Evolutionary conservation across 2,888 invertebrate species (phyloP).

Genomic region (Eupithecia inturbata): DNA sequence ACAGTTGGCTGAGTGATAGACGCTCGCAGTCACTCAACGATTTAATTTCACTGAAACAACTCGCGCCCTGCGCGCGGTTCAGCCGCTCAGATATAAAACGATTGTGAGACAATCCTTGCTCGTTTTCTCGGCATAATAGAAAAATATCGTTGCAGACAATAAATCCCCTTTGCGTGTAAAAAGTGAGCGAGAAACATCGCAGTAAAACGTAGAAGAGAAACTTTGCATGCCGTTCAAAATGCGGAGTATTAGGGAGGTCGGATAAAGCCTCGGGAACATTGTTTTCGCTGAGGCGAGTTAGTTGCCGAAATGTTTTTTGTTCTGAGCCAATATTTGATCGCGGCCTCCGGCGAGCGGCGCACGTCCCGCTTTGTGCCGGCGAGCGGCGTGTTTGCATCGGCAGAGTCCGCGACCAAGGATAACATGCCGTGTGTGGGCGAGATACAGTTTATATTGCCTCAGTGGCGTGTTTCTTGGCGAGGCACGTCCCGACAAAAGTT

Average conservation of each 20-base stretch:
- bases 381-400: slow-evolving; percentile 38
- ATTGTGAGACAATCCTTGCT: not conserved
- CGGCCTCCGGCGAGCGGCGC: not conserved
- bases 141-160: not conserved
- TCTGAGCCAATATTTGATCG: not conserved
- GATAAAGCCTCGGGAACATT: not conserved
- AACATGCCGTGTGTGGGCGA: slow-evolving; percentile 20
- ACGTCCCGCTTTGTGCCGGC: not conserved
- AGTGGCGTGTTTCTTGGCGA: slow-evolving; percentile 14
- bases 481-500: slow-evolving; percentile 41
- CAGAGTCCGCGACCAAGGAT: slow-evolving; percentile 10
- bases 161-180: not conserved
- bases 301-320: not conserved
- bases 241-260: not conserved
- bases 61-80: not conserved
- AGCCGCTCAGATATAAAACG: not conserved
- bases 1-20: not conserved
- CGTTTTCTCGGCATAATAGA: not conserved
- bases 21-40: not conserved
- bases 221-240: not conserved
- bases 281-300: not conserved
- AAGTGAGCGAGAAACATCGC: not conserved
- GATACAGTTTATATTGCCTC: slow-evolving; percentile 30
- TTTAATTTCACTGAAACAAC: not conserved
- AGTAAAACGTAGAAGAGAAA: not conserved